Percentiles rank a stretch among this genome's conserved stretches.
phyloP scores from a whole-genome alignment of 1,140 invertebrate genomes.

The Choristoneura fumiferana region DNA sequence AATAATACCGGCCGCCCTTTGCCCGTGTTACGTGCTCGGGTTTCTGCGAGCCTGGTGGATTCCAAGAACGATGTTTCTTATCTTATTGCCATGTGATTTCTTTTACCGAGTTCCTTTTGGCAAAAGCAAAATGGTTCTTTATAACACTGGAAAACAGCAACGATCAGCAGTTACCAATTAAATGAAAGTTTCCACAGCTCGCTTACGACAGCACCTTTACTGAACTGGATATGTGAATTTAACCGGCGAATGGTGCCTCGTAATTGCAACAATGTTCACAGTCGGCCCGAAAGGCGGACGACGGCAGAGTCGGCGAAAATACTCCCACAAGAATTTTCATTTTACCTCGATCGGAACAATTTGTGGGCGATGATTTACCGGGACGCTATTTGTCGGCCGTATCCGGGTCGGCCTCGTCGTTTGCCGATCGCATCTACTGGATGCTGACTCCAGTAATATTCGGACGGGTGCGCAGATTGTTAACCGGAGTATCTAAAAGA shows the following conservation, averaged over 20 bases:
- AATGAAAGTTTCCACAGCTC: not conserved
- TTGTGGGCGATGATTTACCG: conserved; percentile 45
- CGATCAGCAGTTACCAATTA: not conserved
- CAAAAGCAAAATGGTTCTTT: not conserved
- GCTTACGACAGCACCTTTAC: conserved; percentile 24
- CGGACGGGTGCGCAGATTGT: conserved; percentile 34
- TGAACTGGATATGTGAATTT: conserved; percentile 29
- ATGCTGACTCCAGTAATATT: conserved; percentile 56
- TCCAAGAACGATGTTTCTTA: conserved; percentile 9
- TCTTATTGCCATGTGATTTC: conserved; percentile 16
- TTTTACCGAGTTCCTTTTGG: not conserved
- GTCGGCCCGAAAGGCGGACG: conserved; percentile 27
- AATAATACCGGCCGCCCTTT: conserved; percentile 27
- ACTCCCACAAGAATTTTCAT: conserved; percentile 30
- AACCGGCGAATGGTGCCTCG: conserved; percentile 34
- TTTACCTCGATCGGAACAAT: conserved; percentile 27
- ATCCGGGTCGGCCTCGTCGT: conserved; percentile 11
- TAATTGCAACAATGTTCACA: conserved; percentile 54
- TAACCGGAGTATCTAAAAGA: conserved; percentile 27
- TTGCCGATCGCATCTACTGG: conserved; percentile 38
- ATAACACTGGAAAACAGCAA: not conserved
- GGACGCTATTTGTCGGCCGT: conserved; percentile 44
- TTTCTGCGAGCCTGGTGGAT: conserved; percentile 22
- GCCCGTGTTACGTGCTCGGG: conserved; percentile 20
- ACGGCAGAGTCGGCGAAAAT: conserved; percentile 37